phyloP scores from a whole-genome alignment of 2,797 vertebrate species.

The Sebastiscus tertius region DNA sequence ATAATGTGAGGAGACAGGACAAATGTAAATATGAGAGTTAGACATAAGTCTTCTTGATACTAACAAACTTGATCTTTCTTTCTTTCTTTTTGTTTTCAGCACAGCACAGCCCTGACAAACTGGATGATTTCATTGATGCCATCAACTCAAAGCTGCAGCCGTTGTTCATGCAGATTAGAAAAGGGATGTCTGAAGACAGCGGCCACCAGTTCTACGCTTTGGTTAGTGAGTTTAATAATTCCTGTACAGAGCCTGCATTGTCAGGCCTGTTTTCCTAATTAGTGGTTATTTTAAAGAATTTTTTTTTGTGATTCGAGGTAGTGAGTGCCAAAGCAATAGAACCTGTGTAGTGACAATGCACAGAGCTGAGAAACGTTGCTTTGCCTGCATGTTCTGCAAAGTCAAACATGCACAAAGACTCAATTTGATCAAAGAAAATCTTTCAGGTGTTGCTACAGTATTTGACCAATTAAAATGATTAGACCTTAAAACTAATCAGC shows the following conservation, averaged over 20 bases:
- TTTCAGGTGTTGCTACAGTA: neutral
- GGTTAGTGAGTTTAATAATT: slow-evolving; percentile 71
- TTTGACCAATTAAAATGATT: neutral
- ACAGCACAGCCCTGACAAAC: slow-evolving; percentile 76
- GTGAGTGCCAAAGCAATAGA: neutral
- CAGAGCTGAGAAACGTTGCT: neutral
- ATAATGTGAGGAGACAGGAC: neutral
- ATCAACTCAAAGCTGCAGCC: slow-evolving; percentile 91
- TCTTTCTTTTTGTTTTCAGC: slow-evolving; percentile 68
- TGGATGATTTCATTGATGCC: slow-evolving; percentile 89
- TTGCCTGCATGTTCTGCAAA: neutral
- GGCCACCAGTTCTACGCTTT: slow-evolving; percentile 88
- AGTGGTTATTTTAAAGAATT: neutral
- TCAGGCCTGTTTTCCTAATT: neutral
- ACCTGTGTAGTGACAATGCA: neutral
- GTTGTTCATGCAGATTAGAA: slow-evolving; percentile 93
- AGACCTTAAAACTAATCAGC: neutral
- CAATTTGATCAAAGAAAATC: neutral
- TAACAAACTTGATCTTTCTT: neutral
- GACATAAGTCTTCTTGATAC: neutral
- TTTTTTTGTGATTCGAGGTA: neutral
- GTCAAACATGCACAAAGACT: neutral
- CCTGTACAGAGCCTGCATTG: neutral
- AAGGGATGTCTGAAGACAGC: slow-evolving; percentile 87
- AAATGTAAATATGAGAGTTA: neutral